These are phyloP conservation scores for Melanophora roralis DNA, from an alignment of 2,888 invertebrate genomes.

Conservation along the genomic window DNA sequence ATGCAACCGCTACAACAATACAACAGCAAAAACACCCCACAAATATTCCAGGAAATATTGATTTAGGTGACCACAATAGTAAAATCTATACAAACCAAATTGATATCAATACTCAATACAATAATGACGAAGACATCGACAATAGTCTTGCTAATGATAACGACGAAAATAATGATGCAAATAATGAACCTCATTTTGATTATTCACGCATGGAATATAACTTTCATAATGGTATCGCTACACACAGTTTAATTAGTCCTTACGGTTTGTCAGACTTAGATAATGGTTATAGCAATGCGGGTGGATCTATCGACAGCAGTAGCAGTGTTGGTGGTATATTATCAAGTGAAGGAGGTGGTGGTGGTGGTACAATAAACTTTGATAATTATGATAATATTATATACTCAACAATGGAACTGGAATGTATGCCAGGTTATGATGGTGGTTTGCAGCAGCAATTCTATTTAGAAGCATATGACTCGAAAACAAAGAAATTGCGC, in stretches of 20 bases:
- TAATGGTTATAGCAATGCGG: conserved; percentile 43
- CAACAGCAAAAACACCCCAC: conserved; percentile 34
- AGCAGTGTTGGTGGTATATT: conserved; percentile 40
- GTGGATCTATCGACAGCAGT: conserved; percentile 43
- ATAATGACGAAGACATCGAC: conserved; percentile 11
- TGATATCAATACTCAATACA: conserved; percentile 51
- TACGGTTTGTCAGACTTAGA: conserved; percentile 55
- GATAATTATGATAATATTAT: conserved; percentile 77
- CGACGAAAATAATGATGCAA: conserved; percentile 47
- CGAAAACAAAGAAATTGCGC: conserved; percentile 83
- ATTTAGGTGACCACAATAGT: conserved; percentile 26
- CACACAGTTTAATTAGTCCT: conserved; percentile 70
- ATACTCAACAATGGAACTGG: conserved; percentile 83
- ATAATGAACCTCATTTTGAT: conserved; percentile 71
- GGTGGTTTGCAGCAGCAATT: conserved; percentile 92
- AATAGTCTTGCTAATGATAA: conserved; percentile 43
- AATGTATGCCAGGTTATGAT: conserved; percentile 92
- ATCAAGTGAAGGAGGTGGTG: conserved; percentile 55
- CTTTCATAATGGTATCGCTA: conserved; percentile 74
- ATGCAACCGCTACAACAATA: conserved; percentile 13
- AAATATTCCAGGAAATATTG: conserved; percentile 62
- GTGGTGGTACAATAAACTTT: conserved; percentile 73
- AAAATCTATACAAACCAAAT: conserved; percentile 64
- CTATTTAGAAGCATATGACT: conserved; percentile 88
- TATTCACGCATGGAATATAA: conserved; percentile 76